Conservation (phyloP, 2,113 vertebrate species). For the Microcebus jonahi region DNA sequence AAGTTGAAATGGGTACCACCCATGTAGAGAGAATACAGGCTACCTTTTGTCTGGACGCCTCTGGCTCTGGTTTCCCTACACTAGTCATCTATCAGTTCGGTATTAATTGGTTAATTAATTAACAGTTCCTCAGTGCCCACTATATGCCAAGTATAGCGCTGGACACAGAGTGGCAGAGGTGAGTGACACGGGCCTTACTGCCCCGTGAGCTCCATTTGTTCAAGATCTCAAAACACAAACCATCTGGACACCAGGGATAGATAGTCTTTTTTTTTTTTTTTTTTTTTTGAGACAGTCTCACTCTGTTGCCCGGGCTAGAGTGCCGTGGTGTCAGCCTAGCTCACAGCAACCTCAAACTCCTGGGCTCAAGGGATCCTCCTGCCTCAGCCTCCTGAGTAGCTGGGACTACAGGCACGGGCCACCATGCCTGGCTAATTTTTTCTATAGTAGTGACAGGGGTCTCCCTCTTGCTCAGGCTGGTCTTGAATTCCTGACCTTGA, state of each 20-base stretch:
- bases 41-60: neutral
- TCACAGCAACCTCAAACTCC: too few species aligned
- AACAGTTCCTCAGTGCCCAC: neutral
- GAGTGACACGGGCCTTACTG: neutral
- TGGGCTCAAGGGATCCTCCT: too few species aligned
- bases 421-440: too few species aligned
- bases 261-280: neutral
- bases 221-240: neutral
- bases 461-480: too few species aligned
- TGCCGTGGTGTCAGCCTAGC: too few species aligned
- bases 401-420: too few species aligned
- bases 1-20: neutral
- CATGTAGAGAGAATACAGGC: neutral
- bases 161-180: neutral
- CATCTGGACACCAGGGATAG: neutral
- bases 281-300: too few species aligned
- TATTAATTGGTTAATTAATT: neutral
- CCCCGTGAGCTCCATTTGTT: neutral
- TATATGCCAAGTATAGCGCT: neutral
- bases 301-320: too few species aligned
- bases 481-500: rapidly evolving
- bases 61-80: neutral
- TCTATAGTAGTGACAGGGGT: too few species aligned
- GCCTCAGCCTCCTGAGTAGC: too few species aligned
- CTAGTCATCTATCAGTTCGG: neutral